Evolutionary conservation across 1,140 invertebrate genomes (phyloP).

Genomic region (Sminthurides bifidus): DNA sequence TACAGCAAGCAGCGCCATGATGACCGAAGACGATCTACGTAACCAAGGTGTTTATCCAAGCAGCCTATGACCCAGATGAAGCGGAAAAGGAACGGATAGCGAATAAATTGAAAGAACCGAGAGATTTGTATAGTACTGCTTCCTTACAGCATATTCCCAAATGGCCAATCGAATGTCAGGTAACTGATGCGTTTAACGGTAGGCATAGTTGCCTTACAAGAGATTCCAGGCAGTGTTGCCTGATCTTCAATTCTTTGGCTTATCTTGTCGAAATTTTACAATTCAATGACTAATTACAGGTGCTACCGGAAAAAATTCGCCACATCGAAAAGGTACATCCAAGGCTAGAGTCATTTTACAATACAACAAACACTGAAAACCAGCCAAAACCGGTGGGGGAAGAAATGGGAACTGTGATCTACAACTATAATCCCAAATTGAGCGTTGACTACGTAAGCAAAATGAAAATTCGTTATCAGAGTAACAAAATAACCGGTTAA

Average conservation of each 20-base stretch:
- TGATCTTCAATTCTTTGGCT: conserved; percentile 1
- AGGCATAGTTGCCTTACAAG: no score
- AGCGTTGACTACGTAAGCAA: conserved; percentile 80
- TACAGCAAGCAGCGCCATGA: no score
- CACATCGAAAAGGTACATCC: conserved; percentile 61
- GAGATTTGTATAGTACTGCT: conserved; percentile 43
- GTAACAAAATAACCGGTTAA: not conserved
- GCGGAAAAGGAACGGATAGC: not conserved
- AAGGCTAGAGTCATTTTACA: conserved; percentile 66
- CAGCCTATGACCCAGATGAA: not conserved
- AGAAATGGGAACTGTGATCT: conserved; percentile 70
- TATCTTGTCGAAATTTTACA: not conserved
- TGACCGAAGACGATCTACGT: conserved; percentile 6
- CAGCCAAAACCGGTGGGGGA: conserved; percentile 64
- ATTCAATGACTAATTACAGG: conserved; percentile 42
- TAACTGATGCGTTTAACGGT: no score
- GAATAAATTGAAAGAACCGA: conserved; percentile 48
- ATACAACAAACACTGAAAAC: conserved; percentile 60
- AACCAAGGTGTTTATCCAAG: conserved; percentile 5
- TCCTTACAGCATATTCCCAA: conserved; percentile 61
- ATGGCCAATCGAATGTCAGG: conserved; percentile 81
- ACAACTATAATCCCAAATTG: conserved; percentile 71
- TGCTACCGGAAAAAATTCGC: conserved; percentile 63
- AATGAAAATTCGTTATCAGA: not conserved
- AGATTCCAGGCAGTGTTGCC: conserved; percentile 10